Percentiles rank a stretch among this genome's conserved stretches.
Evolutionary conservation across 2,888 invertebrate genomes (phyloP).

Genomic region (Hanleya hanleyi): DNA sequence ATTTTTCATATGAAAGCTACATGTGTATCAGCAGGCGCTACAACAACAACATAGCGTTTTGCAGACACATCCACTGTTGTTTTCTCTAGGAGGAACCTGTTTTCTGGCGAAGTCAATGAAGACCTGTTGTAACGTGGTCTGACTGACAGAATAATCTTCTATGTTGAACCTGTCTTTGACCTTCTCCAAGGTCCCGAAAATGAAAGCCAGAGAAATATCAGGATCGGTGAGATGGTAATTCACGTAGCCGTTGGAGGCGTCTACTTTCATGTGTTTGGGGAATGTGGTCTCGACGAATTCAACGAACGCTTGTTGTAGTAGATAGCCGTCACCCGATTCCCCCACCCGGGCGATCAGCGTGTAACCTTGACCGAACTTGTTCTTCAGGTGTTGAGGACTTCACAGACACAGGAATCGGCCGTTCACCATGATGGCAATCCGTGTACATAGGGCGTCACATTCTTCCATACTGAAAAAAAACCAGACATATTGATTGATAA

Average conservation of each 20-base stretch:
- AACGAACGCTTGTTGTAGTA: slow-evolving; percentile 5
- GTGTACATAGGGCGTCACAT: slow-evolving; percentile 86
- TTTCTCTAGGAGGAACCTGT: slow-evolving; percentile 26
- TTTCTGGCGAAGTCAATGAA: slow-evolving; percentile 73
- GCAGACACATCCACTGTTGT: background rate
- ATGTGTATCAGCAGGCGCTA: too few species aligned
- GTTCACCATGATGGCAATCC: slow-evolving; percentile 84
- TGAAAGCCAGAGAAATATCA: slow-evolving; percentile 51
- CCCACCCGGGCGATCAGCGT: slow-evolving; percentile 77
- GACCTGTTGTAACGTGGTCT: slow-evolving; percentile 65
- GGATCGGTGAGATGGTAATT: slow-evolving; percentile 56
- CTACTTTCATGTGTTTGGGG: slow-evolving; percentile 78
- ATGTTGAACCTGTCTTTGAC: slow-evolving; percentile 50
- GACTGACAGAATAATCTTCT: slow-evolving; percentile 66
- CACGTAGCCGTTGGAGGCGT: slow-evolving; percentile 78
- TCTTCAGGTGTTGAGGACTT: slow-evolving; percentile 78
- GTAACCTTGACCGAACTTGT: slow-evolving; percentile 81
- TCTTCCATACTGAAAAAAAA: slow-evolving; percentile 84
- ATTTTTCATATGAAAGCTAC: too few species aligned
- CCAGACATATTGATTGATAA: too few species aligned
- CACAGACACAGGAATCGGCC: slow-evolving; percentile 82
- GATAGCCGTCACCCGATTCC: slow-evolving; percentile 44
- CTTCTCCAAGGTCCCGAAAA: slow-evolving; percentile 54
- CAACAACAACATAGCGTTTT: background rate
- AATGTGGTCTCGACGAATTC: slow-evolving; percentile 75